Base-by-base conservation (phyloP, 2,888 invertebrate species). In the Pachycephus smyrnensis region DNA sequence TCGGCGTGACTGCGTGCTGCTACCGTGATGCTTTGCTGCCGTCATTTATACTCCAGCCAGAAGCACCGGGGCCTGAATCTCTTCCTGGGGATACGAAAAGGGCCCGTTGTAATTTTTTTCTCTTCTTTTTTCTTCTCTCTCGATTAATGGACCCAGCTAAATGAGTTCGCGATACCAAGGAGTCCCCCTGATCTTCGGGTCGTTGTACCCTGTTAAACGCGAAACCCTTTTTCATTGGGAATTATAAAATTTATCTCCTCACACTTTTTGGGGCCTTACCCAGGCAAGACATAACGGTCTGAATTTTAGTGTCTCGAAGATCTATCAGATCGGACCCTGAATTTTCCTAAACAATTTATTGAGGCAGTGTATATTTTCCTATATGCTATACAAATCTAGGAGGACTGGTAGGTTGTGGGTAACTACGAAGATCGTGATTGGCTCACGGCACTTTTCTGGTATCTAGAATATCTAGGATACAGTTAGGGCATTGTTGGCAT, bases 401-500 rank as follows among this genome's bases (percentile, higher is more conserved):
- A 37, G 3, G 3, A 23, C 23, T 9, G 6, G 2, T 55, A 23
- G 55, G 23, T 9, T 9, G 23, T 23, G 1, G 40, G 40, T 23
- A 6, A 23, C 6, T 40, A 40, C 9, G 6, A 55, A 55, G 9
- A 23, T 6, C 23, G 2, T 23, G 15, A 23, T 55, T 35, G 35
- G 9, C 35, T 35, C 68, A 9, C 6, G 68, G 68, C 4, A n/a
- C 1, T 30, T 9, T 68, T 68, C 68, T 30, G n/a, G n/a, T 68
- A 23, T 30, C 30, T 30, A 30, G 68, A 9, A 1, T 78, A 78
- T 30, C 30, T 30, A 30, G 15, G 15, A 11, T 78, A 78, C 78
- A 78, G 78, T 78, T 78, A 78, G 76, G 73, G 68, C 78, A 78
- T 76, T 76, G 78, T 76, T 76, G 55, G 73, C 76, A 55, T 55